These are phyloP conservation scores for Drosophila tanythrix DNA, from an alignment of 2,888 invertebrate genomes.

Conservation along the genomic window DNA sequence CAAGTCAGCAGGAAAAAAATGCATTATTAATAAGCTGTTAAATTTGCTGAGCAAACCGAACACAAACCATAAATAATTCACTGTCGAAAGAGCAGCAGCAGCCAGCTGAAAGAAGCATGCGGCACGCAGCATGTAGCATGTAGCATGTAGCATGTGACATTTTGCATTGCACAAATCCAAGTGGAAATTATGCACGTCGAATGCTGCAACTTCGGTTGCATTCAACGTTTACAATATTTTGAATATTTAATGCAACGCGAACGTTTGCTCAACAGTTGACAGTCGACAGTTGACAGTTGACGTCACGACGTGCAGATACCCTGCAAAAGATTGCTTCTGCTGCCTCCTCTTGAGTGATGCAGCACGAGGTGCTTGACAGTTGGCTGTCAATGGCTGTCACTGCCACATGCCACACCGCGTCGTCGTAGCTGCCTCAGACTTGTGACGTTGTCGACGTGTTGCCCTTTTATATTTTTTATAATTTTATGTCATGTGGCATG, in stretches of 20 bases:
- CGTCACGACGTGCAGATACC: slow-evolving; percentile 38
- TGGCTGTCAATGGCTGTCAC: slow-evolving; percentile 46
- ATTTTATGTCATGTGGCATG: slow-evolving; percentile 18
- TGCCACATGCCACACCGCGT: slow-evolving; percentile 46
- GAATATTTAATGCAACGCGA: slow-evolving; percentile 68
- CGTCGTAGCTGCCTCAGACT: slow-evolving; percentile 12
- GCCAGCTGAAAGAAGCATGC: not conserved
- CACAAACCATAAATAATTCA: slow-evolving; percentile 70
- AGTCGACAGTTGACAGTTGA: not conserved
- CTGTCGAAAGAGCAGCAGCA: slow-evolving; percentile 6
- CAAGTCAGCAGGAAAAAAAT: slow-evolving; percentile 70
- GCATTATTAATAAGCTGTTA: slow-evolving; percentile 79
- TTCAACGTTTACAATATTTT: slow-evolving; percentile 77
- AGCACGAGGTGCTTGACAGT: slow-evolving; percentile 6
- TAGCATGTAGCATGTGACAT: slow-evolving; percentile 39
- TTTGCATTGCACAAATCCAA: slow-evolving; percentile 71
- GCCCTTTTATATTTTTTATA: slow-evolving; percentile 20
- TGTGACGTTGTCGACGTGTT: slow-evolving; percentile 40
- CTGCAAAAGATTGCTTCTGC: slow-evolving; percentile 14
- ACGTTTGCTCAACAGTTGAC: slow-evolving; percentile 9
- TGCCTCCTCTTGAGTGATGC: not conserved
- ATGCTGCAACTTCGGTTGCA: slow-evolving; percentile 53
- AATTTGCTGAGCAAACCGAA: slow-evolving; percentile 79
- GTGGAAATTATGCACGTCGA: slow-evolving; percentile 77
- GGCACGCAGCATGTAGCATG: not conserved